Evolutionary conservation across 2,113 vertebrate species (phyloP).

Genomic region (Sisor rabdophorus): DNA sequence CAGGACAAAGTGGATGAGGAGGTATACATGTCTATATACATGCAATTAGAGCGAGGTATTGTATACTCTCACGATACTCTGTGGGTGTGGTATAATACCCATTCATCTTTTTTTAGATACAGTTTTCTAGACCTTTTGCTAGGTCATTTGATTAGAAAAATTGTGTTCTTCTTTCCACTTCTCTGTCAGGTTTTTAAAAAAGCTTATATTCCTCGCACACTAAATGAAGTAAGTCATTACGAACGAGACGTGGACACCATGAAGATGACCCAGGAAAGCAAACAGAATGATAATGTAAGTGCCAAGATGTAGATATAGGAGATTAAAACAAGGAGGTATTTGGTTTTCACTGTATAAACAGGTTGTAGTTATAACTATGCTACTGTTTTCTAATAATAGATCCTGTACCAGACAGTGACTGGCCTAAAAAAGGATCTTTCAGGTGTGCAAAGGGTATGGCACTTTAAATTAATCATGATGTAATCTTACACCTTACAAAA

Average conservation of each 20-base stretch:
- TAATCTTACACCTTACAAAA: background rate
- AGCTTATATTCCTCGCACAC: conserved; percentile 90
- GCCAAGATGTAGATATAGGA: background rate
- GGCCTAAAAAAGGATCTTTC: conserved; percentile 93
- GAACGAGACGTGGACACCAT: conserved; percentile 84
- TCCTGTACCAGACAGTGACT: conserved; percentile 92
- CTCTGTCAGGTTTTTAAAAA: conserved; percentile 85
- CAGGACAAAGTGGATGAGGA: conserved; percentile 93
- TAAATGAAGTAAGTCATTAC: conserved; percentile 88
- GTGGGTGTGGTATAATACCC: background rate
- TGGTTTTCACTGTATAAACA: background rate
- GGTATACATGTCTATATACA: conserved; percentile 56
- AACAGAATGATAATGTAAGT: conserved; percentile 80
- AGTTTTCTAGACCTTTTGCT: background rate
- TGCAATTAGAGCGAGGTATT: background rate
- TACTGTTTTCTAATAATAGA: conserved; percentile 64
- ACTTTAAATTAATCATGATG: background rate
- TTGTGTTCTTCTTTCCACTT: background rate
- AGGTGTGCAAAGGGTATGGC: conserved; percentile 83
- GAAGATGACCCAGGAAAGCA: conserved; percentile 74
- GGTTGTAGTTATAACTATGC: background rate
- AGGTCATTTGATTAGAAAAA: background rate
- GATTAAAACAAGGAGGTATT: background rate
- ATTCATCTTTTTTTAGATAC: too few relatives aligned
- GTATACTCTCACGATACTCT: background rate